Percentiles rank a stretch among this genome's conserved stretches.
phyloP scores from a whole-genome alignment of 2,113 vertebrate genomes.

The Prinia subflava region DNA sequence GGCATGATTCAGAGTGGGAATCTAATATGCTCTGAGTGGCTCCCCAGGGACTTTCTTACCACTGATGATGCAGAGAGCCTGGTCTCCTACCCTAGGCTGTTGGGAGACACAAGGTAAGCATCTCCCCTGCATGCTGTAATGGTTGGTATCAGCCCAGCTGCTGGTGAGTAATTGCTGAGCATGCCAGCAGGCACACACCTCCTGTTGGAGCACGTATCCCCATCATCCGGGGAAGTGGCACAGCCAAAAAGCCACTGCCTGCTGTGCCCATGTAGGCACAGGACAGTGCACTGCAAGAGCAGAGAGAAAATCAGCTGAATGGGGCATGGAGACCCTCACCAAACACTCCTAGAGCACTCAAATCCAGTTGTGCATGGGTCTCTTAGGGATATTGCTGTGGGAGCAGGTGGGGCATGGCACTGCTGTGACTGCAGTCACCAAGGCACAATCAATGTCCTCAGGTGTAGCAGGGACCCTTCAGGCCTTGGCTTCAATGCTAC shows the following conservation, averaged over 20 bases:
- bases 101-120: constrained; percentile 20
- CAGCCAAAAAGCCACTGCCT: not conserved
- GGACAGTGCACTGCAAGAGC: not conserved
- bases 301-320: not conserved
- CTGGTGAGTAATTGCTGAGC: constrained; percentile 12
- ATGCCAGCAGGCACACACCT: not conserved
- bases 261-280: not conserved
- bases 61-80: not conserved
- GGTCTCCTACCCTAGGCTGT: constrained; percentile 15
- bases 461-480: accelerated
- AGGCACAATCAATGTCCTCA: not conserved
- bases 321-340: not conserved
- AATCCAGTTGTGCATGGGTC: not conserved
- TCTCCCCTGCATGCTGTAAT: constrained; percentile 35
- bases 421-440: not conserved
- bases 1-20: constrained; percentile 22
- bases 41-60: constrained; percentile 36
- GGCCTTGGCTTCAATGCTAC: not conserved
- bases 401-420: not conserved
- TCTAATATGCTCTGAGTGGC: not conserved
- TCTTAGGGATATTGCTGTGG: not conserved
- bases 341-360: not conserved
- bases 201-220: not conserved
- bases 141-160: constrained; percentile 48
- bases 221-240: not conserved